Evolutionary conservation across 2,113 vertebrate species (phyloP).

Genomic region (Eptesicus fuscus): DNA sequence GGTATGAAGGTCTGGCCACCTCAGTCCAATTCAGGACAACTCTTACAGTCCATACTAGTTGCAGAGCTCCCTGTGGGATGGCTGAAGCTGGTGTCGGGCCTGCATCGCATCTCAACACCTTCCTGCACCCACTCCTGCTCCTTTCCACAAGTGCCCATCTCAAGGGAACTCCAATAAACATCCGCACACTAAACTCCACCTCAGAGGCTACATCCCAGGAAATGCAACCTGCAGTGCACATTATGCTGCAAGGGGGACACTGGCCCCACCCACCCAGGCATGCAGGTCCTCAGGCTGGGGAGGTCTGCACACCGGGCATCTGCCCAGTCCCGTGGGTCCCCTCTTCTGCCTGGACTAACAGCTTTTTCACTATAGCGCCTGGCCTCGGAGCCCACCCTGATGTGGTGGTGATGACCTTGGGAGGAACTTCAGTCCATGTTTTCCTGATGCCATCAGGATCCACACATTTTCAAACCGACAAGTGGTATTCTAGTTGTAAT

Average conservation of each 20-base stretch:
- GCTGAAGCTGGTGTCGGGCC: too few species aligned
- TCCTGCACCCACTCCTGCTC: neutral
- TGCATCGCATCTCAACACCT: neutral
- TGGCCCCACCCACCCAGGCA: neutral
- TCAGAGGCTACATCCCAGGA: neutral
- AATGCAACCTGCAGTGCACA: neutral
- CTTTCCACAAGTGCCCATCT: neutral
- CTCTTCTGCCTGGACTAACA: neutral
- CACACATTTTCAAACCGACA: neutral
- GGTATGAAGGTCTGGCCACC: neutral
- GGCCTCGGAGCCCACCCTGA: neutral
- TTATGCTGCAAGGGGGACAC: neutral
- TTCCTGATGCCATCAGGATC: neutral
- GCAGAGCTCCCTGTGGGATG: neutral
- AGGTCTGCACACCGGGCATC: too few species aligned
- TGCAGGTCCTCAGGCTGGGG: neutral
- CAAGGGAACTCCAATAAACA: neutral
- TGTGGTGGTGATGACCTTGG: neutral
- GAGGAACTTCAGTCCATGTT: neutral
- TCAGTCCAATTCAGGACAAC: neutral
- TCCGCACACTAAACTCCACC: neutral
- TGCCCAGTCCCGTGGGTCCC: neutral
- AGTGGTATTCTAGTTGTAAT: neutral
- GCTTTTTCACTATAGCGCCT: neutral
- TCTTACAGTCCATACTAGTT: neutral